These are phyloP conservation scores for Pandemis heparana DNA, from an alignment of 2,888 invertebrate species.

Conservation along the genomic window DNA sequence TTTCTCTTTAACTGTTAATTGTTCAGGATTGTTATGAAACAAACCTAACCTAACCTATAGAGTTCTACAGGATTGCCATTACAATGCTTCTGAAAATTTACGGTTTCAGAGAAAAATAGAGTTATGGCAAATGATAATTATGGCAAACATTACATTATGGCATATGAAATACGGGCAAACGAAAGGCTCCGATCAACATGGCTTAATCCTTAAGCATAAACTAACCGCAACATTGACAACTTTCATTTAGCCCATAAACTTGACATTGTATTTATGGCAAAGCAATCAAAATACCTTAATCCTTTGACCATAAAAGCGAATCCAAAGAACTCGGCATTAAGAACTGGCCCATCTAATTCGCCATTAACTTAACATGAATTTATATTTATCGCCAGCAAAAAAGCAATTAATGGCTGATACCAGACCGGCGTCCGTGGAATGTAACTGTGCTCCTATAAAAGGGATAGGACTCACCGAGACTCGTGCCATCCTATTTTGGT, in stretches of 20 bases:
- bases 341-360: slow-evolving; percentile 6
- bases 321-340: background rate
- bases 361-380: slow-evolving; percentile 35
- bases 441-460: slow-evolving; percentile 56
- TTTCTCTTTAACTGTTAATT: too few relatives aligned
- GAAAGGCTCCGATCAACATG: too few relatives aligned
- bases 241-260: slow-evolving; percentile 42
- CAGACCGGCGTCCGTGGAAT: slow-evolving; percentile 56
- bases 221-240: background rate
- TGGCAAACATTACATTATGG: too few relatives aligned
- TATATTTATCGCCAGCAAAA: slow-evolving; percentile 47
- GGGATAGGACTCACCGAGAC: slow-evolving; percentile 33
- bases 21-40: too few relatives aligned
- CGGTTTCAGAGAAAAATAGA: too few relatives aligned
- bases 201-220: background rate
- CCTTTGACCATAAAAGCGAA: background rate
- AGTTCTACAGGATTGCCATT: too few relatives aligned
- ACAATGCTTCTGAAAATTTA: too few relatives aligned
- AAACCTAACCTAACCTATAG: too few relatives aligned
- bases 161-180: too few relatives aligned
- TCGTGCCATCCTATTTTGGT: slow-evolving; percentile 52
- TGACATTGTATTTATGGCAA: slow-evolving; percentile 52
- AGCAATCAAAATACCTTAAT: slow-evolving; percentile 6
- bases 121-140: too few relatives aligned
- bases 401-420: slow-evolving; percentile 55